Evolutionary conservation across 1,140 invertebrate genomes (phyloP), one percentile per base, ranked within the genome.

Genomic region (Rhopalosiphum padi): DNA sequence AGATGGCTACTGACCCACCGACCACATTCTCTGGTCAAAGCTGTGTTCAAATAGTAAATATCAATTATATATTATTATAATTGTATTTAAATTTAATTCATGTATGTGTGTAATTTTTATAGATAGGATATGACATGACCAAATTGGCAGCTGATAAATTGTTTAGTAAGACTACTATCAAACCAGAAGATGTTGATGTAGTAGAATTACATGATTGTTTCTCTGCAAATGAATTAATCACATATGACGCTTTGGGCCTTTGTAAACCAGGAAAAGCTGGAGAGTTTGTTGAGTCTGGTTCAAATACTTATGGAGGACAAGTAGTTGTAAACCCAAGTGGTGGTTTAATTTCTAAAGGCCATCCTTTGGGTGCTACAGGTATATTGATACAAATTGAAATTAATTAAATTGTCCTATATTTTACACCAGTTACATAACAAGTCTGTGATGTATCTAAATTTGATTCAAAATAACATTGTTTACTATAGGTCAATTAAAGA

Each of bases 161-260:
- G 0, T 99, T 98, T 94, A 95, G 96, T n/a, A 97, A 98, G 95
- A 97, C 98, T 18, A 97, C 96, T 23, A 96, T 97, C 37, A 97
- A 95, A 90, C 97, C 98, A 5, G 96, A 96, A 22, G 97, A 99
- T 95, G 97, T 99, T 6, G 96, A 99, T 96, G 99, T 99, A 0
- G 96, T 99, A n/a, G 99, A 99, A 95, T 96, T 99, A n/a, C 99
- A 99, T 95, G 99, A 99, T 95, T 99, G 99, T 95, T 99, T 99
- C 96, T 99, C 99, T 11, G 97, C 98, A 15, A 99, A 99, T 96
- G 99, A 99, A 95, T 95, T 99, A 51, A 98, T 99, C 18, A 99
- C 98, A 7, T 99, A 99, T 95, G 99, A 99, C 96, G 99, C 98
- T 4, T 96, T 99, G 35, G 99, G 99, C 41, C 95, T 99, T 1